These are phyloP conservation scores for Diacarnus erythraeanus DNA, from an alignment of 37 sponge, comb jelly and placozoan genomes.

Conservation along the genomic window DNA sequence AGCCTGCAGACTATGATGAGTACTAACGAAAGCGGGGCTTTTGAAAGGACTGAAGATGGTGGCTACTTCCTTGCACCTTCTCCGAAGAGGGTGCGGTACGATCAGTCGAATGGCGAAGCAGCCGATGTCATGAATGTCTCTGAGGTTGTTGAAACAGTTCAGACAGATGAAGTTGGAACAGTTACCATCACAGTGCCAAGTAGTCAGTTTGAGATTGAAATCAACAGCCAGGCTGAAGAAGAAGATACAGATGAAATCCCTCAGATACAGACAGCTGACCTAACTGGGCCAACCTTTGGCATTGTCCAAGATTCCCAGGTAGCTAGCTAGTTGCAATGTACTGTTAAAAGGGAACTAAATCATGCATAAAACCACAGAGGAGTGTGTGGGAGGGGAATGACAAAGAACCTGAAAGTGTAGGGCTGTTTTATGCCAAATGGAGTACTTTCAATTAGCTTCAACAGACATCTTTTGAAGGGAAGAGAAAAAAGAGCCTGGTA, in stretches of 20 bases:
- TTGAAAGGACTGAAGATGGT: constrained; percentile 24
- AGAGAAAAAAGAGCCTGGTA: no score
- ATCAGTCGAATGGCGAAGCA: neutral
- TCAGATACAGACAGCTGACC: constrained; percentile 24
- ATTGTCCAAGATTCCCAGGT: constrained; percentile 32
- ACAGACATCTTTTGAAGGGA: no score
- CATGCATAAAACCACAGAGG: neutral
- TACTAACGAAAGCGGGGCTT: constrained; percentile 25
- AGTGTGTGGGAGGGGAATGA: neutral
- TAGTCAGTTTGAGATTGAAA: constrained; percentile 65
- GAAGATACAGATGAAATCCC: constrained; percentile 20
- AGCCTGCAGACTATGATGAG: constrained; percentile 5
- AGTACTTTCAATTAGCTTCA: no score
- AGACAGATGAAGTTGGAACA: constrained; percentile 7
- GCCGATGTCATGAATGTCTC: constrained; percentile 1
- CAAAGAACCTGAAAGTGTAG: no score
- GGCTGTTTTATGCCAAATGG: no score
- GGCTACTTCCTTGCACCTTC: neutral
- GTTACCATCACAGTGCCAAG: constrained; percentile 51
- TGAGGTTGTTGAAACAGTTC: constrained; percentile 4
- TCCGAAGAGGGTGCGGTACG: constrained; percentile 36
- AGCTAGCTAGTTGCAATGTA: neutral
- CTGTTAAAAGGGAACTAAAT: neutral
- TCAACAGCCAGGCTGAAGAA: constrained; percentile 39
- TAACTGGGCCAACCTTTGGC: constrained; percentile 47